Conservation (phyloP, 2,888 invertebrate genomes). For the Augiades crinisus region DNA sequence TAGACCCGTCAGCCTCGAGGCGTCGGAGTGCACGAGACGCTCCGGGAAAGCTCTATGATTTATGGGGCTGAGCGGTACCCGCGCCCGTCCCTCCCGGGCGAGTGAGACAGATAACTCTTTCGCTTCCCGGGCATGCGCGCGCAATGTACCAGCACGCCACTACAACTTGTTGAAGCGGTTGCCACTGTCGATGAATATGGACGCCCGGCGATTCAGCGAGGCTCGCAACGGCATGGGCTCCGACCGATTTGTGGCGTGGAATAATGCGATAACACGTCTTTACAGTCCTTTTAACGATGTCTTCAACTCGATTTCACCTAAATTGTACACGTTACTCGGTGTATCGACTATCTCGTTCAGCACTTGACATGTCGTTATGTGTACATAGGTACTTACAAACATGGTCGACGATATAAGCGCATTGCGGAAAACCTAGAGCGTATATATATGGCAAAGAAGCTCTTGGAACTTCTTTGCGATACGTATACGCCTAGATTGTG, state of each 20-base stretch:
- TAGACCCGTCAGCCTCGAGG: background rate
- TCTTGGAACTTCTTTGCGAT: too few relatives aligned
- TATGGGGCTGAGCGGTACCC: constrained; percentile 5
- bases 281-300: background rate
- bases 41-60: constrained; percentile 20
- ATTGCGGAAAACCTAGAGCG: too few relatives aligned
- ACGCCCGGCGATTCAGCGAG: constrained; percentile 2
- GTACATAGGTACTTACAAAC: too few relatives aligned
- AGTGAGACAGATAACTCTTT: constrained; percentile 32
- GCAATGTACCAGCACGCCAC: constrained; percentile 38
- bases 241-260: background rate
- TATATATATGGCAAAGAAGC: too few relatives aligned
- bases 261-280: background rate
- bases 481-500: too few relatives aligned
- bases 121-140: constrained; percentile 43
- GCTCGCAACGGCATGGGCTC: constrained; percentile 1
- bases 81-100: constrained; percentile 4
- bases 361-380: too few relatives aligned
- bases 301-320: background rate
- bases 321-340: too few relatives aligned
- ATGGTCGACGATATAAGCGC: too few relatives aligned
- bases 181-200: constrained; percentile 19
- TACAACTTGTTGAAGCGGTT: constrained; percentile 48
- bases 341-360: too few relatives aligned
- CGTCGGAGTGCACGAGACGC: constrained; percentile 2